Evolutionary conservation across 2,797 vertebrate genomes (phyloP).

Genomic region (Eurystomus glaucurus): DNA sequence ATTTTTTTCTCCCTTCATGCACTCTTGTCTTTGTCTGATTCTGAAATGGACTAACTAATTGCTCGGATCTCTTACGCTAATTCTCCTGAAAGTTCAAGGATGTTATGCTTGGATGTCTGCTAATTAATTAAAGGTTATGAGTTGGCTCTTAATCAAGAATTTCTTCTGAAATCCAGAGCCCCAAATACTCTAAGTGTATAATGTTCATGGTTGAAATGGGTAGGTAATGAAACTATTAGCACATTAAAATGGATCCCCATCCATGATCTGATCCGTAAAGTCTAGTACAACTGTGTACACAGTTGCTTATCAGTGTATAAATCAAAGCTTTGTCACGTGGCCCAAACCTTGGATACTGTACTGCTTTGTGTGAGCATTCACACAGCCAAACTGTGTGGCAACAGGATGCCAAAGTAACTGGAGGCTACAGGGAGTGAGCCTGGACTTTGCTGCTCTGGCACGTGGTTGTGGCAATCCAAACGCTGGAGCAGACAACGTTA

Average conservation of each 20-base stretch:
- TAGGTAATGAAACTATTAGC: neutral
- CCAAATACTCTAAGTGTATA: neutral
- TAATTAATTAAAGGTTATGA: conserved; percentile 84
- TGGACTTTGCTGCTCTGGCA: neutral
- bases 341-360: neutral
- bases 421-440: neutral
- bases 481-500: neutral
- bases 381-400: neutral
- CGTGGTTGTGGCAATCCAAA: rapidly evolving
- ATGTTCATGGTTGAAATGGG: neutral
- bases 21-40: conserved; percentile 60
- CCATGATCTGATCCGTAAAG: neutral
- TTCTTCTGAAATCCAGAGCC: conserved; percentile 60
- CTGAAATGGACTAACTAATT: conserved; percentile 80
- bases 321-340: neutral
- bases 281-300: neutral
- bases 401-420: neutral
- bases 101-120: conserved; percentile 78
- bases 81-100: conserved; percentile 82
- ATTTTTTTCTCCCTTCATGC: neutral
- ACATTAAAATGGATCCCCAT: neutral
- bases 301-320: neutral
- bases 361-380: neutral
- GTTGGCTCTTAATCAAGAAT: conserved; percentile 77
- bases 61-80: conserved; percentile 76